Percentiles rank a stretch among this genome's conserved stretches.
phyloP scores from a whole-genome alignment of 1,140 invertebrate genomes.

The Ptiloglossa arizonensis region DNA sequence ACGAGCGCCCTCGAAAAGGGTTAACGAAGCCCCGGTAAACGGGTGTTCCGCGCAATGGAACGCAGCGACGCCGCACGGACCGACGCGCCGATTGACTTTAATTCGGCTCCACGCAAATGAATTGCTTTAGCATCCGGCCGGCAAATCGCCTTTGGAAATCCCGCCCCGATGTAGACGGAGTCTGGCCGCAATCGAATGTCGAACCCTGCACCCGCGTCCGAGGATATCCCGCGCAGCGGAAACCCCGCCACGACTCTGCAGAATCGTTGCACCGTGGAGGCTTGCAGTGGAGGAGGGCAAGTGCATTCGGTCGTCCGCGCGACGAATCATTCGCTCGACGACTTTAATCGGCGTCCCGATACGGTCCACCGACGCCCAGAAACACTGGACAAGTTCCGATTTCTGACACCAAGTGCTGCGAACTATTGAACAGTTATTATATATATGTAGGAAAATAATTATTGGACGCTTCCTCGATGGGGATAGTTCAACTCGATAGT shows the following conservation, averaged over 20 bases:
- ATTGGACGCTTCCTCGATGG: too few species aligned
- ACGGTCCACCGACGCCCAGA: neutral
- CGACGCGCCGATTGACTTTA: slow-evolving; percentile 56
- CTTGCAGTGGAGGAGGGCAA: neutral
- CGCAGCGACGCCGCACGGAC: slow-evolving; percentile 21
- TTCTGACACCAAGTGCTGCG: too few species aligned
- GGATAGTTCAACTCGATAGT: too few species aligned
- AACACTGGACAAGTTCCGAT: too few species aligned
- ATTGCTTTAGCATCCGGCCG: slow-evolving; percentile 57
- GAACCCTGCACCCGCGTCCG: slow-evolving; percentile 32
- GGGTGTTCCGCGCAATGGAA: slow-evolving; percentile 28
- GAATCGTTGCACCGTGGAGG: neutral
- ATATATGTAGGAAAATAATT: too few species aligned
- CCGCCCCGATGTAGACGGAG: slow-evolving; percentile 34
- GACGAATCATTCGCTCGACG: slow-evolving; percentile 22
- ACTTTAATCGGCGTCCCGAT: slow-evolving; percentile 31
- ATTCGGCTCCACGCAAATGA: slow-evolving; percentile 62
- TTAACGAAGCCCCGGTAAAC: slow-evolving; percentile 39
- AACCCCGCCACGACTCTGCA: neutral
- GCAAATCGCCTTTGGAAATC: slow-evolving; percentile 66
- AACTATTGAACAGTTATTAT: too few species aligned
- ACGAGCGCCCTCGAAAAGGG: neutral
- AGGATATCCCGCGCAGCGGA: slow-evolving; percentile 34
- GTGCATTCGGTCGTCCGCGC: neutral
- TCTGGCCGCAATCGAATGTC: slow-evolving; percentile 56